Base-by-base conservation (phyloP, 2,113 vertebrate genomes). In the Epinephelus cyanopodus region DNA sequence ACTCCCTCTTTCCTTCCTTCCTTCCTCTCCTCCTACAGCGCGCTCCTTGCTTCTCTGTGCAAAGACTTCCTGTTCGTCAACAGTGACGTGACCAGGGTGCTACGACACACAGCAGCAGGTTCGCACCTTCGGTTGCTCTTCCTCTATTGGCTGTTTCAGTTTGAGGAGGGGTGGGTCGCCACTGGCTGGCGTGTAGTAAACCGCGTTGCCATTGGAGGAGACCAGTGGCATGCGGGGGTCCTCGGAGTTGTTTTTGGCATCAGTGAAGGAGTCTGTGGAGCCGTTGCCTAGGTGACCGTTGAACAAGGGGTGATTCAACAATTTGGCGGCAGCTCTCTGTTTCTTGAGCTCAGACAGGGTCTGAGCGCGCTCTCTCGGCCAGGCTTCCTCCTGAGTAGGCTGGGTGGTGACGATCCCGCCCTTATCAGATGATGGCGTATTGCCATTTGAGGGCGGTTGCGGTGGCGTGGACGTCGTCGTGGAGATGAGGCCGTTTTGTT, bases 71-170 rank as follows among this genome's bases (percentile, higher is more conserved):
- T 65, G 63, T 82, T 66, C 17, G 1, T 64, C 60, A 27, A 15
- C 69, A 74, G 69, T 87, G 68, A 74, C 57, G 2, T 73, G 65
- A 78, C 54, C 13, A 1, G 14, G 27, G 9, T 0, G 87, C 93
- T 98, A 99, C 37, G 97, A 98, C 88, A 99, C 95, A 37, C 97
- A 97, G 94, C 98, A 99, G 94, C 98, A 99, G 77, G 96, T 95
- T 0, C 95, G 95, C 47, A 93, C 93, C 84, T 97, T 98, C 48
- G 96, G 95, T 74, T 96, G 96, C 94, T 96, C 96, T 54, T 98
- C 98, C 71, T 99, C 97, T 18, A 97, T 89, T 19, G 98, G 97
- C 93, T 98, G 97, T 92, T 97, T 99, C 76, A 99, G 95, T 93
- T 95, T 98, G 79, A 99, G 90, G 70, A 99, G 96, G 14, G 98